Evolutionary conservation across 1,140 invertebrate genomes (phyloP).

Genomic region (Leptopilina boulardi): DNA sequence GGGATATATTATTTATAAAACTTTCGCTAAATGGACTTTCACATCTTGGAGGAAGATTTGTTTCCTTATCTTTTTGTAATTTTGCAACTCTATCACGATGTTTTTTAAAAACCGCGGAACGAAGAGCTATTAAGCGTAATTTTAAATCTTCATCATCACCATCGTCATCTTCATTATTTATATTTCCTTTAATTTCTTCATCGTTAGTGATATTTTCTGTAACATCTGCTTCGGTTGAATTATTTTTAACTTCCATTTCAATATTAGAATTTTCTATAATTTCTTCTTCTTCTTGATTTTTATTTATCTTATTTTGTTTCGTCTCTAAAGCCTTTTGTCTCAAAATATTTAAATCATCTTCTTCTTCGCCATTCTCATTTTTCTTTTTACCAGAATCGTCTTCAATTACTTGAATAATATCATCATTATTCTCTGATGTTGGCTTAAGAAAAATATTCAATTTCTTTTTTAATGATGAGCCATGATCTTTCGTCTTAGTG

Average conservation of each 20-base stretch:
- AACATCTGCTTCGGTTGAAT: too few species aligned
- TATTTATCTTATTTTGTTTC: slow-evolving; percentile 60
- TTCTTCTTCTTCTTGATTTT: slow-evolving; percentile 34
- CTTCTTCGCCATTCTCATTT: slow-evolving; percentile 44
- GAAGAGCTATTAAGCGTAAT: slow-evolving; percentile 68
- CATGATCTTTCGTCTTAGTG: slow-evolving; percentile 53
- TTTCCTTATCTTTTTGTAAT: slow-evolving; percentile 37
- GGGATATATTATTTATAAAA: slow-evolving; percentile 60
- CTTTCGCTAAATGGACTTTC: slow-evolving; percentile 67
- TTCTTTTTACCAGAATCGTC: slow-evolving; percentile 39
- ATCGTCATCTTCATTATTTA: slow-evolving; percentile 46
- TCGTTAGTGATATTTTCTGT: too few species aligned
- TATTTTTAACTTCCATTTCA: too few species aligned
- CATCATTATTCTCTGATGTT: slow-evolving; percentile 16
- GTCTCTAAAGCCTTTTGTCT: slow-evolving; percentile 69
- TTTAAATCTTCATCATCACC: slow-evolving; percentile 67
- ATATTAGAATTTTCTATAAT: too few species aligned
- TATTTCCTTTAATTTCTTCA: slow-evolving; percentile 14
- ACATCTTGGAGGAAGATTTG: slow-evolving; percentile 40
- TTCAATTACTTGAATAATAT: slow-evolving; percentile 25
- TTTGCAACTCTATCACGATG: slow-evolving; percentile 59
- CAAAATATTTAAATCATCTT: slow-evolving; percentile 65
- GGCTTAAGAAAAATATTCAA: slow-evolving; percentile 66
- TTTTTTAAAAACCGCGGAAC: slow-evolving; percentile 69
- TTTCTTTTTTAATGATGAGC: slow-evolving; percentile 70